Conservation (phyloP, 2,888 invertebrate genomes). For the Octodonta nipae region DNA sequence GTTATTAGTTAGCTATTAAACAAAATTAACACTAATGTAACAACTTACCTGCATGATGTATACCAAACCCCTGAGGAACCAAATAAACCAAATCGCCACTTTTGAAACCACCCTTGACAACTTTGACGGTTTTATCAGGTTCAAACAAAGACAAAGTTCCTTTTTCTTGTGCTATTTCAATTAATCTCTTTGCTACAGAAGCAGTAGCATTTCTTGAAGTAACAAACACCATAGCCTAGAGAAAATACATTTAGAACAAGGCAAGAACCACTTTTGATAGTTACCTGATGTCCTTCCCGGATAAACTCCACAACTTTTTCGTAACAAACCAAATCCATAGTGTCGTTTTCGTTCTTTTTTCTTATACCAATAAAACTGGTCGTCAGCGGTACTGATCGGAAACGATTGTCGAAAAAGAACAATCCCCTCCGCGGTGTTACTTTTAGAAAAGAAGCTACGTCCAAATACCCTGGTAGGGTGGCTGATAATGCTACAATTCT, state of each 20-base stretch:
- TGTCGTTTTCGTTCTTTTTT: conserved; percentile 40
- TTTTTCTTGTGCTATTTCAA: conserved; percentile 66
- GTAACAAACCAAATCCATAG: conserved; percentile 87
- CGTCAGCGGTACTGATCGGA: conserved; percentile 82
- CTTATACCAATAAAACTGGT: conserved; percentile 63
- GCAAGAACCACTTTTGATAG: conserved; percentile 1
- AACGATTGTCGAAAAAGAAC: conserved; percentile 83
- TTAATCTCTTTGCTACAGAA: conserved; percentile 69
- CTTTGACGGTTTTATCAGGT: conserved; percentile 52
- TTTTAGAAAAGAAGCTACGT: conserved; percentile 85
- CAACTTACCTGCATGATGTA: conserved; percentile 87
- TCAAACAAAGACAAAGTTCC: conserved; percentile 58
- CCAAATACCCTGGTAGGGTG: conserved; percentile 92
- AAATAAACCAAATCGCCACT: conserved; percentile 75
- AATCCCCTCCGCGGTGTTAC: conserved; percentile 86
- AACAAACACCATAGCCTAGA: conserved; percentile 82
- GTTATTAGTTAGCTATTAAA: neutral
- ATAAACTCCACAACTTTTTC: conserved; percentile 76
- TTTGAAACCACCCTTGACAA: conserved; percentile 57
- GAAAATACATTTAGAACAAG: neutral
- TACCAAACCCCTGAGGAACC: conserved; percentile 75
- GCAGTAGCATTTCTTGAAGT: conserved; percentile 95
- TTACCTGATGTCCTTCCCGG: conserved; percentile 76
- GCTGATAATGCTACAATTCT: conserved; percentile 94
- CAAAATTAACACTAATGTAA: neutral